Percentiles rank a stretch among this genome's conserved stretches.
phyloP scores from a whole-genome alignment of 2,888 invertebrate species.

The Pollenia angustigena region DNA sequence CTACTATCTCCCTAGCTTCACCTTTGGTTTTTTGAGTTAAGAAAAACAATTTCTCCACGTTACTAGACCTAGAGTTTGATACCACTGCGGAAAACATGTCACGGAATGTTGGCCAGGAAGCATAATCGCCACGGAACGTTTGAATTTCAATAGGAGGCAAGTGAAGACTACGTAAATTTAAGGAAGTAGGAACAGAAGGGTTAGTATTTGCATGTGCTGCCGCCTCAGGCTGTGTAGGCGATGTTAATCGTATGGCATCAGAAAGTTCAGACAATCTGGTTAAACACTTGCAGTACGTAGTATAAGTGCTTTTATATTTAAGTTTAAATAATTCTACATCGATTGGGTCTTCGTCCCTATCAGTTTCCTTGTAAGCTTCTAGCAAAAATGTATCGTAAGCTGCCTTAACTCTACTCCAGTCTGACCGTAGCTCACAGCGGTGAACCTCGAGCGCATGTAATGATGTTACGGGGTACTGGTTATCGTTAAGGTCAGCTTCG shows the following conservation, averaged over 20 bases:
- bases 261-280: not conserved
- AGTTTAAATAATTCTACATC: not conserved
- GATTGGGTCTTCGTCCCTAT: not conserved
- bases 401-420: not conserved
- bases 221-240: too few species aligned
- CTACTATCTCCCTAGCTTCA: not conserved
- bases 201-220: too few species aligned
- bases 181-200: too few species aligned
- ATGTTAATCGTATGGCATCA: not conserved
- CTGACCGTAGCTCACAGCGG: not conserved
- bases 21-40: conserved; percentile 10
- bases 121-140: not conserved
- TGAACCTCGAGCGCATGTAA: not conserved
- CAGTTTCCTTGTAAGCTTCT: not conserved
- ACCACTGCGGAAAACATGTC: not conserved
- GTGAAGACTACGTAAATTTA: not conserved
- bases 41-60: conserved; percentile 4
- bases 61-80: not conserved
- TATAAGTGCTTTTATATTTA: not conserved
- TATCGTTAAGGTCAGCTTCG: not conserved
- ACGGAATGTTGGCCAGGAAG: conserved; percentile 2
- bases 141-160: not conserved
- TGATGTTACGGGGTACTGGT: not conserved
- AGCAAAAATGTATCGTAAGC: not conserved
- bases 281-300: not conserved